These are phyloP conservation scores for Mesorhabditis sp. DNA, from an alignment of 2,888 invertebrate species.

Conservation along the genomic window DNA sequence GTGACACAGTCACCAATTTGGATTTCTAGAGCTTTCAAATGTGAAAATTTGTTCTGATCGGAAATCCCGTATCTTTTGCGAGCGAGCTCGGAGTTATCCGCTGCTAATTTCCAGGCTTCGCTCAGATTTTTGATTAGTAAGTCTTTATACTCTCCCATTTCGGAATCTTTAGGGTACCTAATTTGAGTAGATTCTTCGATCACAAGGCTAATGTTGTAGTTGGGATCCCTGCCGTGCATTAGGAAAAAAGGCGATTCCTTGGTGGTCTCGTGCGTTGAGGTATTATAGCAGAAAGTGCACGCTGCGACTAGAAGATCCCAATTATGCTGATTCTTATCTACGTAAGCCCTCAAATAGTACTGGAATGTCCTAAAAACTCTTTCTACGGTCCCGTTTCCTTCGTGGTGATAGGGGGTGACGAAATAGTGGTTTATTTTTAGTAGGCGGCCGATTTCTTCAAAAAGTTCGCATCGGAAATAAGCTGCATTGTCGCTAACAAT, in stretches of 20 bases:
- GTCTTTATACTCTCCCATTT: neutral
- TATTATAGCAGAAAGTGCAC: conserved; percentile 23
- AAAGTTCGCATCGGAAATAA: conserved; percentile 23
- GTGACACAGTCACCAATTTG: conserved; percentile 11
- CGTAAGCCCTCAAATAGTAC: conserved; percentile 17
- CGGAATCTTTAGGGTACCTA: neutral
- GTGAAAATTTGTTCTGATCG: too few relatives aligned
- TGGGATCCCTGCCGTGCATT: conserved; percentile 22
- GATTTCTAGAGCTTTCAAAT: neutral
- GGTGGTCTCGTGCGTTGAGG: conserved; percentile 18
- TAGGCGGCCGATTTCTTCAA: conserved; percentile 21
- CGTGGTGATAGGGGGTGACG: conserved; percentile 26
- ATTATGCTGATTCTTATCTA: conserved; percentile 13
- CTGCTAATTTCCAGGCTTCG: conserved; percentile 10
- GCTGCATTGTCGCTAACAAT: conserved; percentile 44
- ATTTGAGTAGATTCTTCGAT: conserved; percentile 13
- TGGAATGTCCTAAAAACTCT: conserved; percentile 25
- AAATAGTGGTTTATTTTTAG: conserved; percentile 20
- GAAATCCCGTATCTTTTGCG: neutral
- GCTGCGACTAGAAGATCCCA: conserved; percentile 17
- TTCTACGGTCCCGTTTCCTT: conserved; percentile 45
- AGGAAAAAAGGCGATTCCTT: conserved; percentile 23
- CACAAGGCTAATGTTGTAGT: conserved; percentile 18
- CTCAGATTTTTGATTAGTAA: neutral
- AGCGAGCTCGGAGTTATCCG: neutral